Percentiles rank a stretch among this genome's conserved stretches.
These are phyloP conservation scores for Strongylocentrotus purpuratus DNA, from an alignment of 35 echinoderm and acorn worm species.

Conservation along the genomic window DNA sequence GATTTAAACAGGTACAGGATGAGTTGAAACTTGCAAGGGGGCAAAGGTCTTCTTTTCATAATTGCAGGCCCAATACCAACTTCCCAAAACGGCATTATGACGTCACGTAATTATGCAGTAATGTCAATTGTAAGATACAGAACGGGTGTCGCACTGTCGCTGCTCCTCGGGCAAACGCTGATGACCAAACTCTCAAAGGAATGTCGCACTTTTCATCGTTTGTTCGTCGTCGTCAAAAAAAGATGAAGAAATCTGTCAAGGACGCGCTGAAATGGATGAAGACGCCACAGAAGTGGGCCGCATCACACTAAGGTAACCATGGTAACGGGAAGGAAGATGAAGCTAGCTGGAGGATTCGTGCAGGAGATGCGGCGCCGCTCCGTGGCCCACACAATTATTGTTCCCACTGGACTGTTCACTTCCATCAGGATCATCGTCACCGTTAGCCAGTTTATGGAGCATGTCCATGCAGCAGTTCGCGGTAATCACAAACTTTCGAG, in stretches of 20 bases:
- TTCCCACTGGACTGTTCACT: neutral
- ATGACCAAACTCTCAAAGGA: neutral
- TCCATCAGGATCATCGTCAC: neutral
- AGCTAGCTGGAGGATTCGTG: neutral
- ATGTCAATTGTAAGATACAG: no score
- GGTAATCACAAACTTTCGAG: neutral
- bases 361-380: neutral
- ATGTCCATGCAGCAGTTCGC: neutral
- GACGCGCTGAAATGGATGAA: neutral
- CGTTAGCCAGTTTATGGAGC: neutral
- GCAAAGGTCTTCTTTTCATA: no score
- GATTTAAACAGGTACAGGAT: no score
- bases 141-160: neutral
- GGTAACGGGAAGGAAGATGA: conserved; percentile 1
- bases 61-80: no score
- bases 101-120: no score
- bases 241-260: neutral
- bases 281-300: neutral
- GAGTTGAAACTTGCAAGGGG: no score
- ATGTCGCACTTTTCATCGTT: neutral
- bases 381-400: neutral
- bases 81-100: no score
- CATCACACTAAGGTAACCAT: neutral
- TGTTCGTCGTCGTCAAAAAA: neutral
- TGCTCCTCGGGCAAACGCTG: neutral